Base-by-base conservation (phyloP, 2,113 vertebrate species). In the Epinephelus cyanopodus region DNA sequence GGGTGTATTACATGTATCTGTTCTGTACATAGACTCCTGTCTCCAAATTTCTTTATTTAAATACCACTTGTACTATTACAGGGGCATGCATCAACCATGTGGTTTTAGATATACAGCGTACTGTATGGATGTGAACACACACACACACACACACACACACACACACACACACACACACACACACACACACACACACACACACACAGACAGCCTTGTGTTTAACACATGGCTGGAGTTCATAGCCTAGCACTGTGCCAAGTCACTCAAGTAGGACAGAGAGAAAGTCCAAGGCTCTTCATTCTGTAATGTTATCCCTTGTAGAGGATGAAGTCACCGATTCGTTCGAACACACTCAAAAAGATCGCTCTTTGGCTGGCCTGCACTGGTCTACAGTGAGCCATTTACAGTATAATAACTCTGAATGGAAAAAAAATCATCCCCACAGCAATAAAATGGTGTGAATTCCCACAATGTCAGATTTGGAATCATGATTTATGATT, bases 281-380 rank as follows among this genome's bases (percentile, higher is more conserved):
- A 87, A 74, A 47, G 78, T 87, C 81, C 65, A 69, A 82, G 74
- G 63, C 78, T 81, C 64, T 79, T 68, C 67, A 25, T 50, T 70
- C 53, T 79, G 79, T 87, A 89, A 87, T 74, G 65, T 61, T 73
- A 88, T 83, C 57, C 80, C 57, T 80, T 56, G 77, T 81, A 48
- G 42, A 86, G 67, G 74, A 91, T 91, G 76, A 91, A 75, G 85
- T 92, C 86, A 91, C 66, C 3, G 54, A 85, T 82, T 88, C 62
- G 70, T 69, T 82, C 2, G 14, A 75, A 79, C 66, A 71, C 71
- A 87, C 66, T 89, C 66, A 48, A 15, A 7, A 70, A 63, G 45
- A 58, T 29, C 42, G 37, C 27, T 76, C 42, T 62, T 39, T 61
- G 53, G 57, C 27, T 52, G 9, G 11, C 62, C 21, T 29, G 14